Evolutionary conservation across 2,797 vertebrate species (phyloP).

Genomic region (Acomys russatus): DNA sequence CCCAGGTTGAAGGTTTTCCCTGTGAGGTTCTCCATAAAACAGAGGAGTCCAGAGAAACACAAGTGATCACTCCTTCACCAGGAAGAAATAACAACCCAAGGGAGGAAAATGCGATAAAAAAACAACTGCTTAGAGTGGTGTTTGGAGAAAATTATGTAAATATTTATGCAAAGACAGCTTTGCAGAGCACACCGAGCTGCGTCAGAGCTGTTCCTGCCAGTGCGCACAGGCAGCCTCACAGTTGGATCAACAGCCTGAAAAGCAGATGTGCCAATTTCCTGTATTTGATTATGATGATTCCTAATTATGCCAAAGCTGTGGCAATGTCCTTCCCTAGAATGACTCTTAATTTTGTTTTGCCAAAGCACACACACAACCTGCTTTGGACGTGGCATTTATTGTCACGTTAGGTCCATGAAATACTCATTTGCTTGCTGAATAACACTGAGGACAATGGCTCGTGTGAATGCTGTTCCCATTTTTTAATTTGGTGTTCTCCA

Average conservation of each 20-base stretch:
- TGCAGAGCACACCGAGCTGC: constrained; percentile 82
- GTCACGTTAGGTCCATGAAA: constrained; percentile 76
- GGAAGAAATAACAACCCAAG: constrained; percentile 75
- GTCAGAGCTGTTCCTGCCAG: constrained; percentile 81
- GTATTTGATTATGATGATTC: constrained; percentile 89
- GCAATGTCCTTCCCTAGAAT: constrained; percentile 86
- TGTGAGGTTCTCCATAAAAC: constrained; percentile 51
- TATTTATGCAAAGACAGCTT: constrained; percentile 85
- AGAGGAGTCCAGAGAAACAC: neutral
- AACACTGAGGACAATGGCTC: constrained; percentile 70
- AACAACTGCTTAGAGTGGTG: constrained; percentile 79
- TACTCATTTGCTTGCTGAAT: constrained; percentile 72
- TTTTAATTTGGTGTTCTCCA: constrained; percentile 52
- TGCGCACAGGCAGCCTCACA: constrained; percentile 78
- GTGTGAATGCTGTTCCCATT: constrained; percentile 23
- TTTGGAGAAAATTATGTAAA: constrained; percentile 86
- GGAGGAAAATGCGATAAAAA: constrained; percentile 79
- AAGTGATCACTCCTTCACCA: constrained; percentile 59
- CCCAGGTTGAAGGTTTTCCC: constrained; percentile 26
- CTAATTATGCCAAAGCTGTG: constrained; percentile 89
- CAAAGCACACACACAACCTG: constrained; percentile 84
- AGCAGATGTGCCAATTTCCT: constrained; percentile 92
- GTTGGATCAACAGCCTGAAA: constrained; percentile 86
- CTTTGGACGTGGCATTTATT: constrained; percentile 75
- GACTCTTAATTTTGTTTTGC: constrained; percentile 87